Conservation (phyloP, 1,140 invertebrate genomes). For the Brachionus manjavacas region DNA sequence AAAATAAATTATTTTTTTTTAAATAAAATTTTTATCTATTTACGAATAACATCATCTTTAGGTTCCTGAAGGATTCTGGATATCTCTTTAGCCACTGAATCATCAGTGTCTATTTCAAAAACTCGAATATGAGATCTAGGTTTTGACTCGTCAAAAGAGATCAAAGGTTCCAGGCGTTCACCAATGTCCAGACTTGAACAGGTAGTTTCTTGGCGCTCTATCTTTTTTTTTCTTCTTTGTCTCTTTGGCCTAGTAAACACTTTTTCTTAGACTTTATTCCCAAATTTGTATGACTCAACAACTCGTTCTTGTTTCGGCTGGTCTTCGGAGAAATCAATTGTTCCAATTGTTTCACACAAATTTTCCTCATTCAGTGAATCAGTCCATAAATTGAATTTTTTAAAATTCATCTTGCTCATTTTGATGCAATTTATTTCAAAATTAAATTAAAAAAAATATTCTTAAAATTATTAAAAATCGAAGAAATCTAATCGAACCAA, state of each 20-base stretch:
- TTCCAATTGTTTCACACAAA: slow-evolving; percentile 3
- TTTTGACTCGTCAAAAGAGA: slow-evolving; percentile 36
- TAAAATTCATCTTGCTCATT: slow-evolving; percentile 18
- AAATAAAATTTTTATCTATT: slow-evolving; percentile 29
- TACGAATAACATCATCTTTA: slow-evolving; percentile 49
- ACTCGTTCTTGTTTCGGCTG: neutral
- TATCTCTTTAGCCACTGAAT: slow-evolving; percentile 45
- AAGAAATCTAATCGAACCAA: too few species aligned
- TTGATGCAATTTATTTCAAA: neutral
- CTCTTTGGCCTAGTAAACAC: neutral
- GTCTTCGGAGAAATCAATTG: slow-evolving; percentile 6
- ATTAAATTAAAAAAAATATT: neutral
- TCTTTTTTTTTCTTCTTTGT: neutral
- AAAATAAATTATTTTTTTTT: neutral
- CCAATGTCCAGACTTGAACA: neutral
- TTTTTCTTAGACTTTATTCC: neutral
- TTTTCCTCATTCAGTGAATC: slow-evolving; percentile 29
- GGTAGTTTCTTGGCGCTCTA: neutral
- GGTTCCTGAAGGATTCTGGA: slow-evolving; percentile 46
- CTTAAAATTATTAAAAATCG: too few species aligned
- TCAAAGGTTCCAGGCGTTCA: neutral
- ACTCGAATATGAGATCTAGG: slow-evolving; percentile 42
- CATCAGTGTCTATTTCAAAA: slow-evolving; percentile 44
- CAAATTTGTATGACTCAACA: slow-evolving; percentile 27
- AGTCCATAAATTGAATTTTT: slow-evolving; percentile 26